These are phyloP conservation scores for Eristalinus aeneus DNA, from an alignment of 2,888 invertebrate species.

Conservation along the genomic window DNA sequence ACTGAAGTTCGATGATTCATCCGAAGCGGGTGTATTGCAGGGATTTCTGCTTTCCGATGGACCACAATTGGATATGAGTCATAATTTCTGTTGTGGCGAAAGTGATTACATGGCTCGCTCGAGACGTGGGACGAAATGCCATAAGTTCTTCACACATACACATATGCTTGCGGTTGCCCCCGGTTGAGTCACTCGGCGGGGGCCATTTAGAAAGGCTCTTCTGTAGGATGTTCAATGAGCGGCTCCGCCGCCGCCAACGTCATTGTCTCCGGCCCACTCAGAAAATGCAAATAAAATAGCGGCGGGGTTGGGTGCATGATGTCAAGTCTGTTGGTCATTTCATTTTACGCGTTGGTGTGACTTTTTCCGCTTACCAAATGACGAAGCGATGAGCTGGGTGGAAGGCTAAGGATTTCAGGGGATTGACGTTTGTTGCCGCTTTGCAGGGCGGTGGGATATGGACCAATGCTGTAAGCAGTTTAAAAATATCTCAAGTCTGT, in stretches of 20 bases:
- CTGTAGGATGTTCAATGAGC: constrained; percentile 14
- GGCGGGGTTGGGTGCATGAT: not conserved
- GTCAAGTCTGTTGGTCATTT: not conserved
- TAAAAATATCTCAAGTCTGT: not conserved
- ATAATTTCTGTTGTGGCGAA: constrained; percentile 34
- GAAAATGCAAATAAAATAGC: constrained; percentile 10
- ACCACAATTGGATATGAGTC: constrained; percentile 26
- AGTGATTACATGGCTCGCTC: constrained; percentile 27
- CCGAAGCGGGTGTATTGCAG: constrained; percentile 19
- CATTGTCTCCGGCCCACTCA: constrained; percentile 2
- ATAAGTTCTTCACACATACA: constrained; percentile 6
- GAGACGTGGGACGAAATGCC: constrained; percentile 48
- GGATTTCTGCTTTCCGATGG: not conserved
- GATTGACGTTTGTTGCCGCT: too few relatives aligned
- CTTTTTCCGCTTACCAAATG: not conserved
- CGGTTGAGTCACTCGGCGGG: constrained; percentile 17
- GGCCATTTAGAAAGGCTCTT: constrained; percentile 6
- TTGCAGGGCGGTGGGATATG: not conserved
- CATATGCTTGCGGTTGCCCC: not conserved
- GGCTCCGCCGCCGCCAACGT: not conserved
- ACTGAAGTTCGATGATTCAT: constrained; percentile 48
- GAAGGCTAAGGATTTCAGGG: not conserved
- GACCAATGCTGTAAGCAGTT: not conserved
- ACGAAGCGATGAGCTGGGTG: not conserved
- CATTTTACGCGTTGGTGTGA: not conserved